Base-by-base conservation (phyloP, 2,113 vertebrate species). In the Oreochromis tanganicae region DNA sequence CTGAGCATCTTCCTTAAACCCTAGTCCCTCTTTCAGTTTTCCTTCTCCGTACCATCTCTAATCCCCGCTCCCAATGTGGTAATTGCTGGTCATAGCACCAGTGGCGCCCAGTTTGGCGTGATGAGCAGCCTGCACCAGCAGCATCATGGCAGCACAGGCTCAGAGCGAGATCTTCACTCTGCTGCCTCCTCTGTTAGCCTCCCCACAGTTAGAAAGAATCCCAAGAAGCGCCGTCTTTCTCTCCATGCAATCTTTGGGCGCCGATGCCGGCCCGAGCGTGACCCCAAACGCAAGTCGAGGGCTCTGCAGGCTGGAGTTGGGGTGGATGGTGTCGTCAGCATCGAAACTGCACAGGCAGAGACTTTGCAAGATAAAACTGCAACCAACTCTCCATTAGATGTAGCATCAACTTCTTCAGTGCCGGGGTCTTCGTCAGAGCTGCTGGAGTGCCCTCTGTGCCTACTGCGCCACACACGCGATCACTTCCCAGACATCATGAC, bases 401-500 rank as follows among this genome's bases (percentile, higher is more conserved):
- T 94, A 87, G 96, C 97, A 1, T 91, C 92, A 1, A 93, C 93
- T 1, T 92, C 94, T 4, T 88, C 94, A 1, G 82, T 34, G 36
- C 36, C 88, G 1, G 89, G 75, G 7, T 88, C 91, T 14, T 82
- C 66, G 2, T 91, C 97, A 52, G 98, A 99, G 91, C 97, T 96
- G 89, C 97, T 99, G 95, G 98, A 99, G 91, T 99, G 99, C 87
- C 99, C 99, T 19, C 95, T 99, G 95, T 99, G 99, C 95, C 97
- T 99, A 86, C 91, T 99, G 92, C 97, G 97, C 89, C 97, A 98
- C 85, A 91, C 97, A 43, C 97, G 97, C 55, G 99, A 99, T 78
- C 97, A 96, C 88, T 99, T 99, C 96, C 99, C 98, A 0, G 98
- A 99, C 94, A 99, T 99, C 95, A 99, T 99, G 98, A 99, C 99